Evolutionary conservation across 2,888 invertebrate species (phyloP).

Genomic region (Orthosia gracilis): DNA sequence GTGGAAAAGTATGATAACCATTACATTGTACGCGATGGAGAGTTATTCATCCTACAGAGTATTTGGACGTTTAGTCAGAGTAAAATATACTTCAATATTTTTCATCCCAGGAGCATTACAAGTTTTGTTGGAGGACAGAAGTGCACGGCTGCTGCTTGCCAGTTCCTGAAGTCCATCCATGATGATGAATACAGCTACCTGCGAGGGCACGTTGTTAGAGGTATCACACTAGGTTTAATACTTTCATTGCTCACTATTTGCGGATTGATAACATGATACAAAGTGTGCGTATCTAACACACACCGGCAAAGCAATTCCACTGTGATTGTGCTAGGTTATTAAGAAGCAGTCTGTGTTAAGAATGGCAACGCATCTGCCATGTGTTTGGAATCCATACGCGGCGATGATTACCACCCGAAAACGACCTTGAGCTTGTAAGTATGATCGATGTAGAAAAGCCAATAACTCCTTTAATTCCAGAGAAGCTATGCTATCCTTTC

Average conservation of each 20-base stretch:
- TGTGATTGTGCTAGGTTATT: no score
- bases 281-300: no score
- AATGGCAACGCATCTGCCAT: not conserved
- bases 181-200: constrained; percentile 93
- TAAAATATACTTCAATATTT: no score
- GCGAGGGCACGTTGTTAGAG: constrained; percentile 94
- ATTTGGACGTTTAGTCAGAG: no score
- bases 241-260: not conserved
- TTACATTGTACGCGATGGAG: no score
- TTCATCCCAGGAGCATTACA: constrained; percentile 20
- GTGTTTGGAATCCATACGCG: no score
- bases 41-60: no score
- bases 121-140: not conserved
- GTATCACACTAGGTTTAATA: constrained; percentile 75
- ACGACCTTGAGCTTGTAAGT: no score
- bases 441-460: not conserved
- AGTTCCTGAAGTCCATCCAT: constrained; percentile 53
- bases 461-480: constrained; percentile 58
- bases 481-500: constrained; percentile 91
- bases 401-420: not conserved
- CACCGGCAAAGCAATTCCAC: no score
- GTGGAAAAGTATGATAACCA: no score
- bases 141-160: constrained; percentile 27
- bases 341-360: not conserved
- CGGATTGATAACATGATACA: no score